These are phyloP conservation scores for Orchesella flavescens DNA, from an alignment of 2,888 invertebrate genomes.

Conservation along the genomic window DNA sequence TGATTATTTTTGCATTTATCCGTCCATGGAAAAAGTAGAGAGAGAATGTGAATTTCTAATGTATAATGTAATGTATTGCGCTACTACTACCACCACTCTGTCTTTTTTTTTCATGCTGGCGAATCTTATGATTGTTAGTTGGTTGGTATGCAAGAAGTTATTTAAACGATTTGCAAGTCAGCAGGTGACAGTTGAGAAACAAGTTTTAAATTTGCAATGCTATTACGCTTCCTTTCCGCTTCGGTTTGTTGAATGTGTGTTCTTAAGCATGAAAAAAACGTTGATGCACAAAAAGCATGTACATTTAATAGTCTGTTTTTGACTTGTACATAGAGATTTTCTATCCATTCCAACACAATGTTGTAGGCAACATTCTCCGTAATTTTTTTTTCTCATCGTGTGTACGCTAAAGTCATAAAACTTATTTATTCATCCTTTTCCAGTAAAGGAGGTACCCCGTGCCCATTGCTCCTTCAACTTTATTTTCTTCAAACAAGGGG, in stretches of 20 bases:
- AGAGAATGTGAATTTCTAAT: background rate
- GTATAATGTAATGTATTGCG: too few species aligned
- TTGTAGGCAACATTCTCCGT: too few species aligned
- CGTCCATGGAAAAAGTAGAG: conserved; percentile 33
- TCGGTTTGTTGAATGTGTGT: conserved; percentile 46
- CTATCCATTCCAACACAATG: background rate
- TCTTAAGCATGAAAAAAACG: background rate
- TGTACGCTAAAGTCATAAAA: conserved; percentile 20
- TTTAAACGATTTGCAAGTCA: conserved; percentile 63
- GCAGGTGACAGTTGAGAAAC: conserved; percentile 64
- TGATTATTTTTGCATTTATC: background rate
- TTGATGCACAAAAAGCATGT: background rate
- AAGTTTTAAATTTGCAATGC: conserved; percentile 63
- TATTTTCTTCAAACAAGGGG: conserved; percentile 23
- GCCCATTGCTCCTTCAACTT: background rate
- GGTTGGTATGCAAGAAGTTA: conserved; percentile 43
- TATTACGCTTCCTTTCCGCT: conserved; percentile 62
- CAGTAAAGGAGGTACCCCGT: conserved; percentile 32
- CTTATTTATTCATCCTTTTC: conserved; percentile 49
- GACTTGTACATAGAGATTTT: background rate
- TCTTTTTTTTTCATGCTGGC: conserved; percentile 24
- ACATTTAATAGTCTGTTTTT: background rate
- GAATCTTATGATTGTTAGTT: conserved; percentile 25
- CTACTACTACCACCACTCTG: too few species aligned
- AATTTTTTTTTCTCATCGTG: conserved; percentile 19